Percentiles rank a stretch among this genome's conserved stretches.
Conservation (phyloP, 2,113 vertebrate species). For the mouse (Mus musculus) region DNA sequence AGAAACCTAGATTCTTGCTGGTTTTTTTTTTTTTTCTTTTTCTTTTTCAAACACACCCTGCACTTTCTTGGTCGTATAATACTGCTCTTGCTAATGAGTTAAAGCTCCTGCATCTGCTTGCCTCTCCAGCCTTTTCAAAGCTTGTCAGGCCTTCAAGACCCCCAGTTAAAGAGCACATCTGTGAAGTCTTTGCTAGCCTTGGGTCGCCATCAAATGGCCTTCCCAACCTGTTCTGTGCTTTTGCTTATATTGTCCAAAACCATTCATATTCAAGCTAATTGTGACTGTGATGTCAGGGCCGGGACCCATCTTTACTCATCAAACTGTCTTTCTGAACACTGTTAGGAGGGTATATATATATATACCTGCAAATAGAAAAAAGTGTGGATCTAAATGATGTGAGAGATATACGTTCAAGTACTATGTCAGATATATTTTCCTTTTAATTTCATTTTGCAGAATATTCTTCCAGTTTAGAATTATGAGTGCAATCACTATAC, state of each 20-base stretch:
- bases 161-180: conserved; percentile 19
- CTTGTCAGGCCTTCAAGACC: background rate
- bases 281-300: conserved; percentile 2
- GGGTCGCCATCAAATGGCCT: background rate
- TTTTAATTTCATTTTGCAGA: conserved; percentile 52
- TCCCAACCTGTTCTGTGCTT: background rate
- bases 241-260: conserved; percentile 21
- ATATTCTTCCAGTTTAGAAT: conserved; percentile 46
- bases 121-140: conserved; percentile 39
- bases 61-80: background rate
- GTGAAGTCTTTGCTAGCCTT: background rate
- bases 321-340: conserved; percentile 42
- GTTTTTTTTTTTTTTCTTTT: no score
- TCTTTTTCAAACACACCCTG: conserved; percentile 22
- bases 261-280: background rate
- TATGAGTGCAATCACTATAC: background rate
- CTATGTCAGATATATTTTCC: conserved; percentile 24
- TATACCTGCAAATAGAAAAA: conserved; percentile 9
- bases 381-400: conserved; percentile 43
- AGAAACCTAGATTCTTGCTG: conserved; percentile 69
- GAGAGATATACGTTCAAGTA: conserved; percentile 38
- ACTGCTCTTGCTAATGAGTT: conserved; percentile 28
- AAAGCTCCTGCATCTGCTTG: conserved; percentile 10
- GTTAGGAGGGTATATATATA: background rate
- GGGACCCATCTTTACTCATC: conserved; percentile 46